Percentiles rank a stretch among this genome's conserved stretches.
Conservation (phyloP, 2,888 invertebrate species). For the Habrosyne pyritoides region DNA sequence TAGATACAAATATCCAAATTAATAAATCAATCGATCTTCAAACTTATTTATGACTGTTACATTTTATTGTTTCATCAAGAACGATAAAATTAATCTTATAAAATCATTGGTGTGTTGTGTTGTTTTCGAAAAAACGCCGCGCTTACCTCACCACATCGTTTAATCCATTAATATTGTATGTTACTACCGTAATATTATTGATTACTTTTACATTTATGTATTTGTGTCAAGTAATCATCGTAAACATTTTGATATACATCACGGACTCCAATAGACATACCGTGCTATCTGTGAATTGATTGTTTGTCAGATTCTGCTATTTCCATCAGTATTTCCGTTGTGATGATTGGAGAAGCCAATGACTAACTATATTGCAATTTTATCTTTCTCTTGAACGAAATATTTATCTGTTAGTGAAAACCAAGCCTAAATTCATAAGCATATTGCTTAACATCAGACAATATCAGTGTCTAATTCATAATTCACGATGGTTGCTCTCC, state of each 20-base stretch:
- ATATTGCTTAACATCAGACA: too few species aligned
- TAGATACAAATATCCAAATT: background rate
- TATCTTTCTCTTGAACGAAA: too few species aligned
- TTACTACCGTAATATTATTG: background rate
- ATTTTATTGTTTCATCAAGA: background rate
- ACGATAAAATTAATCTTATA: background rate
- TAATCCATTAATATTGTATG: background rate
- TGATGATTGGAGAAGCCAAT: too few species aligned
- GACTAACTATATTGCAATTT: too few species aligned
- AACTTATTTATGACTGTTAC: background rate
- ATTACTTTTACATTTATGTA: background rate
- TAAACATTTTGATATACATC: background rate
- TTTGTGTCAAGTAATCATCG: background rate
- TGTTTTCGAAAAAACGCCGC: background rate
- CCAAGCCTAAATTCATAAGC: background rate
- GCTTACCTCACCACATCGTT: background rate
- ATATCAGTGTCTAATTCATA: conserved; percentile 1
- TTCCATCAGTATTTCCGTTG: too few species aligned
- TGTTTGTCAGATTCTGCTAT: background rate
- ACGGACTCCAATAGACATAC: background rate
- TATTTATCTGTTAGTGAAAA: too few species aligned
- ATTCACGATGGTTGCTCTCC: background rate
- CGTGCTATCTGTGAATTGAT: too few species aligned
- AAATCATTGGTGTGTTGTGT: background rate
- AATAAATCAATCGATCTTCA: background rate